Evolutionary conservation across 1,140 invertebrate genomes (phyloP).

Genomic region (Diplogasteroides magnus): DNA sequence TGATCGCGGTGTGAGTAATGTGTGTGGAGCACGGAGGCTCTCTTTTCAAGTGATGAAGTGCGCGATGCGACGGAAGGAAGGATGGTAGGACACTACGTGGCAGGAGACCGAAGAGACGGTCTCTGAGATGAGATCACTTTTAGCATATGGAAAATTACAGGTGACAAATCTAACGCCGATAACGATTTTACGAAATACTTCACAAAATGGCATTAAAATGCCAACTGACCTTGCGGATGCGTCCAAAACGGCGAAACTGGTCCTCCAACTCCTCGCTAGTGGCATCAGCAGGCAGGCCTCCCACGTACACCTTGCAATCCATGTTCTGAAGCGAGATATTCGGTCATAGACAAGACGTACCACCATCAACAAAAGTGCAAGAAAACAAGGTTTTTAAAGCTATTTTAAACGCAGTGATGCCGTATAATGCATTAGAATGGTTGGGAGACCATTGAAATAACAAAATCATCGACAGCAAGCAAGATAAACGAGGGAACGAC

Average conservation of each 20-base stretch:
- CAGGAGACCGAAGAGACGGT: background rate
- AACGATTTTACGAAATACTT: background rate
- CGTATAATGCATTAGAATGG: too few relatives aligned
- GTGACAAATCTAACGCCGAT: background rate
- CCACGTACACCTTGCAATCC: conserved; percentile 93
- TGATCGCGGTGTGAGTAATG: background rate
- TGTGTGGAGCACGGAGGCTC: background rate
- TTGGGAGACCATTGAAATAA: too few relatives aligned
- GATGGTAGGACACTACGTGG: too few relatives aligned
- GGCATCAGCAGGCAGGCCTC: conserved; percentile 67
- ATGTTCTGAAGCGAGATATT: conserved; percentile 20
- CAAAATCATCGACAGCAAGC: too few relatives aligned
- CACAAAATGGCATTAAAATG: background rate
- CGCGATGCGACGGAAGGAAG: background rate
- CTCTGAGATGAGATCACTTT: background rate
- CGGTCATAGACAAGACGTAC: too few relatives aligned
- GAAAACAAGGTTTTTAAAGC: too few relatives aligned
- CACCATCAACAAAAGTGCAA: too few relatives aligned
- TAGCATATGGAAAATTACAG: too few relatives aligned
- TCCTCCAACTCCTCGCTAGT: conserved; percentile 70
- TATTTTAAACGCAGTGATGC: too few relatives aligned
- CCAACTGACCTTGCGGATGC: conserved; percentile 72
- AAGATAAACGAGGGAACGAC: too few relatives aligned
- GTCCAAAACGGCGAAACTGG: conserved; percentile 88
- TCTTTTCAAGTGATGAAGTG: background rate